phyloP scores from a whole-genome alignment of 2,888 invertebrate species.

The Calameuta filiformis region DNA sequence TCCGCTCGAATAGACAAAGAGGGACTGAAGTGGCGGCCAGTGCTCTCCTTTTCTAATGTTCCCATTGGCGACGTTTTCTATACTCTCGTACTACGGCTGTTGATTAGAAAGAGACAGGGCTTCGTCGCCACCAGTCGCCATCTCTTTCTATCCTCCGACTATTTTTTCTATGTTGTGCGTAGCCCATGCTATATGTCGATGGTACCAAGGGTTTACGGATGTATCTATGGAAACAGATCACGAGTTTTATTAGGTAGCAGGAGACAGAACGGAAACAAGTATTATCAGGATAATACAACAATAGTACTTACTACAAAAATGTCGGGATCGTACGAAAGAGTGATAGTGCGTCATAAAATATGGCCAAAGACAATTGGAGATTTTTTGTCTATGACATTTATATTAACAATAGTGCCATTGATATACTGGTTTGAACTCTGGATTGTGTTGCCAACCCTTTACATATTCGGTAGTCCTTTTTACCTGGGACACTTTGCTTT shows the following conservation, averaged over 20 bases:
- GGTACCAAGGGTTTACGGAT: not conserved
- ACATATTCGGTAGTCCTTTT: constrained; percentile 68
- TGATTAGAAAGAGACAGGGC: no score
- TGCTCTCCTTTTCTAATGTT: no score
- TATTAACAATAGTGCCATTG: constrained; percentile 73
- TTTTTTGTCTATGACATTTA: constrained; percentile 69
- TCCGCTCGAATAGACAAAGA: no score
- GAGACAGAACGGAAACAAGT: not conserved
- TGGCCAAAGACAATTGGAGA: constrained; percentile 63
- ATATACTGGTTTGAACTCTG: constrained; percentile 81
- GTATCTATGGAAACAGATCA: constrained; percentile 1
- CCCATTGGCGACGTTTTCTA: no score
- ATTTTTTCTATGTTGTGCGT: no score
- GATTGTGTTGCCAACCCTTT: constrained; percentile 78
- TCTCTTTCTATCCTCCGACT: no score
- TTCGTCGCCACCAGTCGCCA: no score
- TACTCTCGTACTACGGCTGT: no score
- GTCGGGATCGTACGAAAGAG: constrained; percentile 22
- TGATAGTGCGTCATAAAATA: constrained; percentile 53
- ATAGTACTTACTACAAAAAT: not conserved
- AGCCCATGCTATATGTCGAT: no score
- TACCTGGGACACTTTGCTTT: constrained; percentile 72
- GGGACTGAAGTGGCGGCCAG: no score
- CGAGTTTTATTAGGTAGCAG: not conserved
- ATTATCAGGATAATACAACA: not conserved